phyloP scores from a whole-genome alignment of 2,888 invertebrate genomes.

The Eilema depressum region DNA sequence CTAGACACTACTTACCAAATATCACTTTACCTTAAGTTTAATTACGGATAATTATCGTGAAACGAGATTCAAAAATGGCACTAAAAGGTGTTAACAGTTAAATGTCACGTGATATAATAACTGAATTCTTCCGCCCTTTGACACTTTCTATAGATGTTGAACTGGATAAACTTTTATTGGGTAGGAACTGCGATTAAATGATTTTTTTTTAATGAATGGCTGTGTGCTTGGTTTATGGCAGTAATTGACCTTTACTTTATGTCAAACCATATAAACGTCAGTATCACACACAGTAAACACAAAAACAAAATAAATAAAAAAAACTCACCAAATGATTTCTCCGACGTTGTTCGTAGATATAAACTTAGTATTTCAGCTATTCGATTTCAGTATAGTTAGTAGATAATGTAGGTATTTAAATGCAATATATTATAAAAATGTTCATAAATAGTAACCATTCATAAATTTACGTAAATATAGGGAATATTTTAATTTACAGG shows the following conservation, averaged over 20 bases:
- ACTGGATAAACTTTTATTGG: background rate
- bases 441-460: constrained; percentile 51
- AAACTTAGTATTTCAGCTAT: constrained; percentile 37
- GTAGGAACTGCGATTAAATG: too few relatives aligned
- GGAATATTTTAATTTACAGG: constrained; percentile 73
- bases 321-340: constrained; percentile 54
- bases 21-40: too few relatives aligned
- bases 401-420: constrained; percentile 36
- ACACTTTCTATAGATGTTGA: background rate
- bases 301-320: constrained; percentile 13
- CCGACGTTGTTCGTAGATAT: constrained; percentile 43
- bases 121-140: background rate
- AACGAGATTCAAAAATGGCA: too few relatives aligned
- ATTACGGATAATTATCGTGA: too few relatives aligned
- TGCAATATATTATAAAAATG: constrained; percentile 55
- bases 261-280: background rate
- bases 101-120: too few relatives aligned
- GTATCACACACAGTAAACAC: too few relatives aligned
- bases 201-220: too few relatives aligned
- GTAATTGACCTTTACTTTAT: background rate
- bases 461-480: constrained; percentile 60
- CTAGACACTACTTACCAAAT: too few relatives aligned
- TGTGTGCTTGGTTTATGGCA: too few relatives aligned
- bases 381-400: constrained; percentile 39
- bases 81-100: too few relatives aligned